Evolutionary conservation across 2,797 vertebrate species (phyloP), one percentile per base, ranked within the genome.

Genomic region (Australoheros facetus): DNA sequence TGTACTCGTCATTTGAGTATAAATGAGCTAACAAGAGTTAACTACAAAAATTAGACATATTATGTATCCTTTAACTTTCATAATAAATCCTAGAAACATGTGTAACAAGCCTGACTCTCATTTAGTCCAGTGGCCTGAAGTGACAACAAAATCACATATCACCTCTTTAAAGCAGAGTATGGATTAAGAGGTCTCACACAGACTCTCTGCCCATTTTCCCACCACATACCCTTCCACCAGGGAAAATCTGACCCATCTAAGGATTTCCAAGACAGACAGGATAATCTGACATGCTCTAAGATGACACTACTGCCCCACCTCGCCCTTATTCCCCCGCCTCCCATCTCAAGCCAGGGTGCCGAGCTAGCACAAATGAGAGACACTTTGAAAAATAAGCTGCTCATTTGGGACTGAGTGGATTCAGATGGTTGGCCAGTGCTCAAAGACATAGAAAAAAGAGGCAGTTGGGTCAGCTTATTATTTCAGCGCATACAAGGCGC

Each of bases 331-430:
- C 42, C 78, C 57, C 45, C 58, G 59, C 79, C 71, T 83, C 86
- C 81, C 81, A 64, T 75, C 80, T 75, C 82, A 79, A 88, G 85
- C 80, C 42, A 56, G 83, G 88, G 87, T 92, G 92, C 92, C 74
- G 86, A 93, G 87, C 87, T 91, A 88, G 92, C 93, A 90, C 88
- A 91, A 93, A 93, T 85, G 88, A 91, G 91, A 93, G 88, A 91
- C 91, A 93, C 93, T 95, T 93, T 94, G 92, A 93, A 93, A 94
- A 93, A 94, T 89, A 92, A 93, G 89, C 92, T 91, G 81, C 90
- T 91, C 91, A 85, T 94, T 94, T 91, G 87, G 88, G 88, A 91
- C 79, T 93, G 92, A 95, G 91, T 94, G 91, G 92, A 94, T 92
- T 95, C 94, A 95, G 92, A 94, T 95, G 94, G 88, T 94, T 95